These are phyloP conservation scores for Troglohyphantes excavatus DNA, from an alignment of 2,888 invertebrate genomes.

Conservation along the genomic window DNA sequence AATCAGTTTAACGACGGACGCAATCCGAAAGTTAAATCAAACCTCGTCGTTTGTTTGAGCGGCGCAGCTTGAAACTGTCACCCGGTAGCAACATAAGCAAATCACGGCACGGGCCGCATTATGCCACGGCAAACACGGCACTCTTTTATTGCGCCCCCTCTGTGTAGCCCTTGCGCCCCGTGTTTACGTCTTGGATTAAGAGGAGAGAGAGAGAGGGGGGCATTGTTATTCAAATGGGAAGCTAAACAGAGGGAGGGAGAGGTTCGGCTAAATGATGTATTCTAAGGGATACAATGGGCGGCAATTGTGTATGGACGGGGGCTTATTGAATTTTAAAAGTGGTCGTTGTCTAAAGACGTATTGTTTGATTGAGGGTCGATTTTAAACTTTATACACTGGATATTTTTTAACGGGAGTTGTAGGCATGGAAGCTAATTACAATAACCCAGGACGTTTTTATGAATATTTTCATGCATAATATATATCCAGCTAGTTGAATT, in stretches of 20 bases:
- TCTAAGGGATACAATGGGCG: constrained; percentile 24
- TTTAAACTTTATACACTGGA: no score
- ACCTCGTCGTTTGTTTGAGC: not conserved
- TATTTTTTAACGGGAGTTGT: no score
- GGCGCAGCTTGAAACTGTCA: constrained; percentile 42
- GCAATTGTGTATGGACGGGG: constrained; percentile 20
- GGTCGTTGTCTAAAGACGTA: not conserved
- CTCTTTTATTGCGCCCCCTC: constrained; percentile 17
- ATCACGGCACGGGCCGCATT: constrained; percentile 15
- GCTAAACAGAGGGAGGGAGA: constrained; percentile 54
- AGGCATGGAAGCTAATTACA: no score
- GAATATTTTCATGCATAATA: no score
- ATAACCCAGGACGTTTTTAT: no score
- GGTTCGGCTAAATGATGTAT: constrained; percentile 54
- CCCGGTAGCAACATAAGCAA: constrained; percentile 27
- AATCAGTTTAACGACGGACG: constrained; percentile 67
- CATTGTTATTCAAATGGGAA: constrained; percentile 69
- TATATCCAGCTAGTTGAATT: no score
- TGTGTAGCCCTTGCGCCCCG: not conserved
- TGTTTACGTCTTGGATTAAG: constrained; percentile 76
- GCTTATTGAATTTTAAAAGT: constrained; percentile 49
- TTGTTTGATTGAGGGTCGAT: no score
- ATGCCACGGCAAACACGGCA: constrained; percentile 56
- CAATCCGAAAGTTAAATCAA: constrained; percentile 69
- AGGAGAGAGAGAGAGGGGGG: not conserved